A percentile compares a stretch with the other conserved stretches of the same genome.
phyloP scores from a whole-genome alignment of 2,113 vertebrate genomes.

The Paraplagusia blochii region DNA sequence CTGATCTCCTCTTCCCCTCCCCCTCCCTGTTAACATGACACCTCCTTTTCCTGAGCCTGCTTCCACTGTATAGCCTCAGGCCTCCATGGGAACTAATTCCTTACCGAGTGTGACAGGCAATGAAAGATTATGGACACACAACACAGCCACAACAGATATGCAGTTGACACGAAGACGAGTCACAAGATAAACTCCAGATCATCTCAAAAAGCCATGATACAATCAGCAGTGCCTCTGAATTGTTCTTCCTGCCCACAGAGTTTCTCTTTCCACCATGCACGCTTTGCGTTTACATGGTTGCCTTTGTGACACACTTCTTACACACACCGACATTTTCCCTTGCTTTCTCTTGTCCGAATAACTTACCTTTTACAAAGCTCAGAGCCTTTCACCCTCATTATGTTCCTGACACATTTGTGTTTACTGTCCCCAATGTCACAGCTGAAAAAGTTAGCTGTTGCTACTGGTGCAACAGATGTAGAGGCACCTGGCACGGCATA shows the following conservation, averaged over 20 bases:
- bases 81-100: conserved; percentile 46
- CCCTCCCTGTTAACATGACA: conserved; percentile 26
- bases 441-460: conserved; percentile 43
- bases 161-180: conserved; percentile 23
- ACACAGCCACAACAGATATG: conserved; percentile 15
- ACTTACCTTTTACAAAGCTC: conserved; percentile 23
- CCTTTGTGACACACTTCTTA: neutral
- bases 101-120: conserved; percentile 41
- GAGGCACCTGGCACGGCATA: conserved; percentile 25
- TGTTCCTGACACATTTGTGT: conserved; percentile 31
- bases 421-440: conserved; percentile 30
- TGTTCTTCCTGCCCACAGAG: conserved; percentile 4
- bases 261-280: neutral
- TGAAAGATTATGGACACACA: conserved; percentile 30
- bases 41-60: conserved; percentile 39
- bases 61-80: conserved; percentile 42
- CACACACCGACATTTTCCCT: neutral
- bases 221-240: conserved; percentile 16
- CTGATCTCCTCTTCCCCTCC: conserved; percentile 40
- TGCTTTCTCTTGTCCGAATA: conserved; percentile 17
- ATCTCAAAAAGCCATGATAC: conserved; percentile 16
- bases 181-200: conserved; percentile 40
- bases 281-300: neutral
- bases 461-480: conserved; percentile 51
- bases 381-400: conserved; percentile 32